Conservation (phyloP, 2,113 vertebrate genomes). For the Centrocercus urophasianus region DNA sequence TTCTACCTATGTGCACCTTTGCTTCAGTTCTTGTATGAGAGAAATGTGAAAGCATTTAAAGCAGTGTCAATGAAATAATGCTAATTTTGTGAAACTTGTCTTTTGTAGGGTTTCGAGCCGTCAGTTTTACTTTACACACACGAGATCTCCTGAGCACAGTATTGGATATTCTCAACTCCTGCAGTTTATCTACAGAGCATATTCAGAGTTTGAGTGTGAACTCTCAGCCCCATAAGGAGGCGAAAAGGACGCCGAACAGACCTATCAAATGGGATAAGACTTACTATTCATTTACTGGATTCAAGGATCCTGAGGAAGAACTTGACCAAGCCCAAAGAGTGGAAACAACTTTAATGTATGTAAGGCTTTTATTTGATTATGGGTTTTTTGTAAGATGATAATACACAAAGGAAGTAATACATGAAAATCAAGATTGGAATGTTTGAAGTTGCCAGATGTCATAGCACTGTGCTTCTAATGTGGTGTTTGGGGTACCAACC, state of each 20-base stretch:
- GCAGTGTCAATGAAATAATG: neutral
- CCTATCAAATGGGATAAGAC: slow-evolving; percentile 95
- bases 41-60: neutral
- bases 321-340: slow-evolving; percentile 85
- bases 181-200: slow-evolving; percentile 91
- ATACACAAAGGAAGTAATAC: neutral
- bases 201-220: slow-evolving; percentile 75
- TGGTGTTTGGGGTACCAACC: neutral
- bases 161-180: slow-evolving; percentile 90
- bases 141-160: slow-evolving; percentile 92
- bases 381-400: neutral
- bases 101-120: slow-evolving; percentile 89
- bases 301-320: slow-evolving; percentile 92
- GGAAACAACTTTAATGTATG: slow-evolving; percentile 88
- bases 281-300: slow-evolving; percentile 94
- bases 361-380: slow-evolving; percentile 32
- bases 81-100: slow-evolving; percentile 58
- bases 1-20: neutral
- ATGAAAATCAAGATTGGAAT: neutral
- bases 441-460: neutral
- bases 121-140: slow-evolving; percentile 90
- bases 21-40: neutral
- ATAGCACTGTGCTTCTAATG: neutral
- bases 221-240: slow-evolving; percentile 55
- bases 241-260: slow-evolving; percentile 78